Evolutionary conservation across 2,113 vertebrate genomes (phyloP), one percentile per base, ranked within the genome.

Genomic region (Polyodon spathula): DNA sequence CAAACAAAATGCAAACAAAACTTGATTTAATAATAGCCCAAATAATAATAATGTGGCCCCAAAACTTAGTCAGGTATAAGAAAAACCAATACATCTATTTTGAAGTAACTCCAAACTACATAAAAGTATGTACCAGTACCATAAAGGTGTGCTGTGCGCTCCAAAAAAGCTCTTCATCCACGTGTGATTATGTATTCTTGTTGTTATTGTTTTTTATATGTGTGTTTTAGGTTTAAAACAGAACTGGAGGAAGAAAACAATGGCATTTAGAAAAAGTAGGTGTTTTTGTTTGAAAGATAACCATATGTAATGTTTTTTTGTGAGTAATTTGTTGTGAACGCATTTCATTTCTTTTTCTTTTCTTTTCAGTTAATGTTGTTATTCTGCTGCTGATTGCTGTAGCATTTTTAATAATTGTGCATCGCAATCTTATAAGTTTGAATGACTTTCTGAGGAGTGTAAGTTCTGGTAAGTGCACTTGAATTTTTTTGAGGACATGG

Each of bases 381-480:
- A 89, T 97, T 68, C 85, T 97, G 40, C 66, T 92, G 59, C 82
- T 97, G 67, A 85, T 90, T 55, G 80, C 83, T 56, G 71, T 89
- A 27, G 83, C 95, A 70, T 96, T 97, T 80, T 75, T 98, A 64
- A 79, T 98, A 59, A 79, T 97, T 71, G 75, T 97, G 64, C 92
- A 95, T 59, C 86, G 90, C 63, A 98, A 97, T 72, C 89, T 98
- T 56, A 84, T 95, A 2, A 90, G 86, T 68, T 88, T 97, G 73
- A 92, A 87, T 60, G 92, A 94, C 81, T 88, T 98, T 68, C 75
- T 97, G 64, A 89, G 80, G 71, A 87, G 81, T 52, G 89, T 94
- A 56, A 71, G 74, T 67, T 81, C 89, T 83, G 90, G 93, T 95
- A 89, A 72, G 46, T 42, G 58, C 2, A 1, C 37, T 57, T 70